Evolutionary conservation across 1,140 invertebrate species (phyloP), one percentile per base, ranked within the genome.

Genomic region (Ganaspis sp.): DNA sequence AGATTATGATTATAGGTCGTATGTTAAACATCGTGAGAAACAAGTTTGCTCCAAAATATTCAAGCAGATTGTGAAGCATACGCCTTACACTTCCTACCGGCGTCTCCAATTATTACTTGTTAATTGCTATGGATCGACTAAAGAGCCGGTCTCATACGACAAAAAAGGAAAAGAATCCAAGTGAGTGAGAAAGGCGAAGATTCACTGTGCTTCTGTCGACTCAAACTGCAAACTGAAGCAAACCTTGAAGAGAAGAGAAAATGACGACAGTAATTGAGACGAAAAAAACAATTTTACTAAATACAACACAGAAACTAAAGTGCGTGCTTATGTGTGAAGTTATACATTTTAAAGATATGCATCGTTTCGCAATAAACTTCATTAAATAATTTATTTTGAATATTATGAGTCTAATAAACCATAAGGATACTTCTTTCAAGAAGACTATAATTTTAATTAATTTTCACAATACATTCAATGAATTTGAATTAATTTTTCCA

Each of bases 71-170:
- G 1, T 26, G 54, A 64, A n/a, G n/a, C 8, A 17, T 17, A 49
- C 12, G 45, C n/a, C 15, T 17, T n/a, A 49, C 26, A 64, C 54
- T 64, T 64, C 54, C 54, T 64, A 64, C 54, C 21, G 23, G 54
- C 54, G 54, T 64, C 54, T 64, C 11, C 54, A 64, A 64, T 64
- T 64, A 64, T 64, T 64, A 64, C 21, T 64, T 64, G 54, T 64
- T 64, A 64, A 64, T 64, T 64, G 54, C 54, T 26, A 64, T 64
- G 54, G 54, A 64, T 64, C 21, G 54, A 64, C 54, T 64, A 26
- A 64, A 64, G 54, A 64, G 54, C 54, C 21, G 54, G 23, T 64
- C 54, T 26, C 54, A 29, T 64, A 64, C 21, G 21, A 64, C 21
- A 64, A 64, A 64, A 64, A 64, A 26, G 23, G 45, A 49, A 49